Evolutionary conservation across 2,113 vertebrate species (phyloP).

Genomic region (Dolichallabes microphthalmus): DNA sequence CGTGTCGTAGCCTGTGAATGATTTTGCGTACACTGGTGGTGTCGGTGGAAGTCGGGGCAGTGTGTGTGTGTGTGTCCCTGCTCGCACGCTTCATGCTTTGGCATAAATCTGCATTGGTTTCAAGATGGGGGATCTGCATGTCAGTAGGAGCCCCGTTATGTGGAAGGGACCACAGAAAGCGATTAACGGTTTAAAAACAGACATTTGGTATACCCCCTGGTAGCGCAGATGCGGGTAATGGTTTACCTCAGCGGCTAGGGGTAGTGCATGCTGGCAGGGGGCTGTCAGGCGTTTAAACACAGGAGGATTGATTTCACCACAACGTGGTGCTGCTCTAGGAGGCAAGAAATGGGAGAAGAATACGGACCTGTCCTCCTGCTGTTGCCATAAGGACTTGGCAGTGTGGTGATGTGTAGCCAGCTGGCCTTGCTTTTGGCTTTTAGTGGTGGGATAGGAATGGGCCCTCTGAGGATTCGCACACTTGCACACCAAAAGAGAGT

Average conservation of each 20-base stretch:
- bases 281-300: slow-evolving; percentile 16
- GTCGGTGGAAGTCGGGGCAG: slow-evolving; percentile 57
- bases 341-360: slow-evolving; percentile 17
- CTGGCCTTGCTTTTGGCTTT: slow-evolving; percentile 31
- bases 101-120: slow-evolving; percentile 58
- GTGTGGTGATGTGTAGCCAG: slow-evolving; percentile 35
- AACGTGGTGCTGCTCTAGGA: slow-evolving; percentile 5
- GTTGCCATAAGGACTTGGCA: slow-evolving; percentile 32
- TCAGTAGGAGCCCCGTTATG: slow-evolving; percentile 53
- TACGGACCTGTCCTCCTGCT: slow-evolving; percentile 43
- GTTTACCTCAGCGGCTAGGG: slow-evolving; percentile 22
- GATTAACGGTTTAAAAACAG: not conserved
- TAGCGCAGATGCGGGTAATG: slow-evolving; percentile 25
- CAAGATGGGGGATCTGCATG: slow-evolving; percentile 48
- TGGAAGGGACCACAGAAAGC: slow-evolving; percentile 53
- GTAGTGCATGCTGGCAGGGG: slow-evolving; percentile 5
- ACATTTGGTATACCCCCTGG: slow-evolving; percentile 5
- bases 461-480: slow-evolving; percentile 40
- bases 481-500: slow-evolving; percentile 18
- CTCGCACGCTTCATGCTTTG: slow-evolving; percentile 58
- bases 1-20: slow-evolving; percentile 52
- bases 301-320: slow-evolving; percentile 29
- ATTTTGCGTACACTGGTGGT: slow-evolving; percentile 57
- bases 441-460: slow-evolving; percentile 22
- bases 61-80: slow-evolving; percentile 26